Conservation (phyloP, 1,140 invertebrate species). For the Protaetia brevitarsis region DNA sequence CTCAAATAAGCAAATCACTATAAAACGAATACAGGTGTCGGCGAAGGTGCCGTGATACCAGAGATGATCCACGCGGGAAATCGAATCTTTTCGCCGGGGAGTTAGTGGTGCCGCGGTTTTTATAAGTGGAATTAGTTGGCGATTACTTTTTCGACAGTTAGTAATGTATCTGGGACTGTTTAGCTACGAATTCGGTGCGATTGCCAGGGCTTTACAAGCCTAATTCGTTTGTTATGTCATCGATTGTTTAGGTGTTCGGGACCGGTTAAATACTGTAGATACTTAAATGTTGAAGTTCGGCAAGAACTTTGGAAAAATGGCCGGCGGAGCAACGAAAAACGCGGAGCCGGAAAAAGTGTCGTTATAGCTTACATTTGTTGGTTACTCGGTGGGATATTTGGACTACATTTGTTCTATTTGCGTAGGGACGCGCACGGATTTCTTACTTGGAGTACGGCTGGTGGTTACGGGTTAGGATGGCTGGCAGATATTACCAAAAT, state of each 20-base stretch:
- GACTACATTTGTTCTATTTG: constrained; percentile 89
- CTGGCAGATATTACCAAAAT: constrained; percentile 81
- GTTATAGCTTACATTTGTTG: constrained; percentile 76
- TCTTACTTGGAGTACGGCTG: constrained; percentile 80
- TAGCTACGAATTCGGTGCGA: too few species aligned
- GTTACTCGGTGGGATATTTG: constrained; percentile 82
- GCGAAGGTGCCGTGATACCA: not conserved
- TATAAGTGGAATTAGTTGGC: too few species aligned
- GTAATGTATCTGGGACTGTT: too few species aligned
- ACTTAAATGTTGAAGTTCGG: constrained; percentile 7
- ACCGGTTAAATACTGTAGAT: not conserved
- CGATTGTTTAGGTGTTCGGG: not conserved
- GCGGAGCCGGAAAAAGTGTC: constrained; percentile 59
- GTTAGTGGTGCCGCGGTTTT: too few species aligned
- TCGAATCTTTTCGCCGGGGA: not conserved
- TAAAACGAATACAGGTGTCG: not conserved
- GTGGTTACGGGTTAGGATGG: constrained; percentile 87
- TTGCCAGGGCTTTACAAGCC: not conserved
- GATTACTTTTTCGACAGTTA: too few species aligned
- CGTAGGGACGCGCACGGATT: constrained; percentile 86
- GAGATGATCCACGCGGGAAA: not conserved
- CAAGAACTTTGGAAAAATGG: constrained; percentile 19
- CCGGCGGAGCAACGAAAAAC: not conserved
- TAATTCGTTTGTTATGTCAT: not conserved
- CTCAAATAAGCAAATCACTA: not conserved